Evolutionary conservation across 2,797 vertebrate genomes (phyloP), one percentile per base, ranked within the genome.

Genomic region (Martes flavigula): DNA sequence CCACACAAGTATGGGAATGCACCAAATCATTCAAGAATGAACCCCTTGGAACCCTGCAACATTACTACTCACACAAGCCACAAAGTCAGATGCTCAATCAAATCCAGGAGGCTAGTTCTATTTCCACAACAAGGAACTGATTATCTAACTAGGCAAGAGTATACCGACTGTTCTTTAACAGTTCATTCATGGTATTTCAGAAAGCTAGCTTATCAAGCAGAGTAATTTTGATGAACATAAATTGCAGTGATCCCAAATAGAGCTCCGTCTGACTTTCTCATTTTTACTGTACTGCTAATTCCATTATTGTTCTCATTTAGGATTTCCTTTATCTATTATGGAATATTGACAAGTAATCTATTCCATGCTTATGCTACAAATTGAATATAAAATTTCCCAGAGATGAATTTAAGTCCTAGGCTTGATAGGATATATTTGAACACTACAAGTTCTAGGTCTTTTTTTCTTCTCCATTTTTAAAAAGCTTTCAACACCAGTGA

Each of bases 151-250:
- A 89, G 58, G 35, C 25, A 56, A 85, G n/a, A 91, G 25, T n/a
- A 73, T 48, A 96, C 93, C 54, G 54, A 78, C 27, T 32, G n/a
- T 68, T 87, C 64, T 72, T 91, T 92, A 83, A 94, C 70, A 82
- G 85, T 70, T 90, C 90, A 30, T 94, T 87, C 92, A 83, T 35
- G 23, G 30, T 77, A 75, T 86, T 97, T 93, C 70, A 90, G 97
- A 96, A 95, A 48, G 10, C 77, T 83, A 54, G 23, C 7, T 94
- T 90, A 86, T 90, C 48, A 86, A 56, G 35, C 66, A 77, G 58
- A 93, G 17, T 64, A 40, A 95, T 91, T 95, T 91, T 91, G 95
- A 93, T 93, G 79, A 94, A 93, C 94, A 94, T 32, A 96, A 94
- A 93, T 70, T 78, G 32, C 79, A 87, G 14, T 20, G 43, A 89